phyloP scores from a whole-genome alignment of 2,888 invertebrate genomes.

The Taphrorychus bicolor region DNA sequence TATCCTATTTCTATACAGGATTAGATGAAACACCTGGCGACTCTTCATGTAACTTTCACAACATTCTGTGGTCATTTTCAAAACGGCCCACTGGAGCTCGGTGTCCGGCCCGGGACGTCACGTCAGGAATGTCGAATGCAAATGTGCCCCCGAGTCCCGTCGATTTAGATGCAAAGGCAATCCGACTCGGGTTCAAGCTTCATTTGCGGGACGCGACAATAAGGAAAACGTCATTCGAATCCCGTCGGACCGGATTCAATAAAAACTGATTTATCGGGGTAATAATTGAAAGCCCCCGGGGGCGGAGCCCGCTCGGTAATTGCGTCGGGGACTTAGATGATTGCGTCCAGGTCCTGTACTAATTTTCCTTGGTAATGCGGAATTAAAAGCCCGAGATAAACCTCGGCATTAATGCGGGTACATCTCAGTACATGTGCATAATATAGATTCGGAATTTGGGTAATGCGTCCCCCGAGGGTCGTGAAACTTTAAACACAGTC shows the following conservation, averaged over 20 bases:
- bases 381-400: neutral
- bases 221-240: neutral
- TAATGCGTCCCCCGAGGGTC: conserved; percentile 20
- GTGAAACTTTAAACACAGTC: conserved; percentile 32
- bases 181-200: neutral
- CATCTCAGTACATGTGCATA: conserved; percentile 27
- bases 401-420: neutral
- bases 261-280: conserved; percentile 4
- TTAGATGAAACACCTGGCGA: no score
- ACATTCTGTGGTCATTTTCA: no score
- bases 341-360: neutral
- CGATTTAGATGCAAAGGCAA: conserved; percentile 1
- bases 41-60: no score
- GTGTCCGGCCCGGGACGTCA: no score
- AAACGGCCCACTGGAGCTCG: no score
- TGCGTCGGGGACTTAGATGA: neutral
- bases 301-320: neutral
- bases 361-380: neutral
- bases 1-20: no score
- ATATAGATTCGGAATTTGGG: conserved; percentile 23
- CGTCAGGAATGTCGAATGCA: neutral
- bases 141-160: neutral
- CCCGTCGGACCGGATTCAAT: neutral
- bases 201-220: neutral
- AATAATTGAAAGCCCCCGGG: conserved; percentile 4